phyloP scores from a whole-genome alignment of 2,113 vertebrate genomes.

The Rhinopithecus roxellana region DNA sequence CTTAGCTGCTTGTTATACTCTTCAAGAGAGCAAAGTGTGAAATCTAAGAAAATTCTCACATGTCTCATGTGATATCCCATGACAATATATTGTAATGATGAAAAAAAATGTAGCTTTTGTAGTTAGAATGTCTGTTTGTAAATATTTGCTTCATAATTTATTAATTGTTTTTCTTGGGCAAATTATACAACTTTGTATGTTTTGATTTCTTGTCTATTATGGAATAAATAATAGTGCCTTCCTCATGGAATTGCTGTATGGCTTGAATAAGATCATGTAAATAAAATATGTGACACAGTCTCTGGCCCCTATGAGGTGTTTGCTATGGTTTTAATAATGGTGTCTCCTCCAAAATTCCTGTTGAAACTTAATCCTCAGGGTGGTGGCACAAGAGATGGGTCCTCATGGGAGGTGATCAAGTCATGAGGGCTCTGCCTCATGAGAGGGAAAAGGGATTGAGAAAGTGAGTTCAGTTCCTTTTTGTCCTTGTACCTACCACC shows the following conservation, averaged over 20 bases:
- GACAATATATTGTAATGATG: not conserved
- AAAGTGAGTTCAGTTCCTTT: not conserved
- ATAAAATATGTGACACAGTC: not conserved
- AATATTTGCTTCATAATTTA: not conserved
- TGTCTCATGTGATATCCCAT: not conserved
- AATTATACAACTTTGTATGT: not conserved
- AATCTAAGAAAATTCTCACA: slow-evolving; percentile 12
- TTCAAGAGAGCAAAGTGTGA: not conserved
- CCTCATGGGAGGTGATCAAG: too few relatives aligned
- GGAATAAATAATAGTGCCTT: not conserved
- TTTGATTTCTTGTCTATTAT: not conserved
- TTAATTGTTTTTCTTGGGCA: not conserved
- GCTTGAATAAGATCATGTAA: not conserved
- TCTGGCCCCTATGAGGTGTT: not conserved
- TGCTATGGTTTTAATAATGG: not conserved
- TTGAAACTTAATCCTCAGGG: not conserved
- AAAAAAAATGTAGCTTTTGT: not conserved
- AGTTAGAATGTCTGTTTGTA: not conserved
- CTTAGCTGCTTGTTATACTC: not conserved
- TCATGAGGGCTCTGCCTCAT: fast-evolving
- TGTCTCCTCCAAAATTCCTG: not conserved
- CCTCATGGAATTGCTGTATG: not conserved
- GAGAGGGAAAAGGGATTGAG: not conserved
- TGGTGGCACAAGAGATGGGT: not conserved
- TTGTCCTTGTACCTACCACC: not conserved